Percentiles rank a stretch among this genome's conserved stretches.
phyloP scores from a whole-genome alignment of 2,888 invertebrate genomes.

The Phorcus lineatus region DNA sequence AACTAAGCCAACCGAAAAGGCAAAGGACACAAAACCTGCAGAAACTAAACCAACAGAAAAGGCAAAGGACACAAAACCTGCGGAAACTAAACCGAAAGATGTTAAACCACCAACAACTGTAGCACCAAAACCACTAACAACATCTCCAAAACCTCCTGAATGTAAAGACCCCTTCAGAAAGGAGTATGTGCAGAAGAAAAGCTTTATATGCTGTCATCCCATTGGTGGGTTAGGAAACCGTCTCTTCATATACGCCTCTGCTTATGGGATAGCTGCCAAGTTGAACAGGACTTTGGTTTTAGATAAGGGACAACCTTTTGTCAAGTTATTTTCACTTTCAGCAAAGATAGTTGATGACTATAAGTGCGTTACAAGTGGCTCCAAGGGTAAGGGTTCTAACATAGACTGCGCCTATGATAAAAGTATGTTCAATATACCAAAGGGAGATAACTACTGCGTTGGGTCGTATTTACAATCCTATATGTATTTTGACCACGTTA shows the following conservation, averaged over 20 bases:
- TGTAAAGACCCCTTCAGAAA: background rate
- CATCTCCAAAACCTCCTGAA: background rate
- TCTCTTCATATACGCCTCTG: conserved; percentile 55
- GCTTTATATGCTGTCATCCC: conserved; percentile 23
- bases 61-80: too few species aligned
- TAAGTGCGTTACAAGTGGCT: background rate
- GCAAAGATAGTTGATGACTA: background rate
- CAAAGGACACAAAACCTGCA: too few species aligned
- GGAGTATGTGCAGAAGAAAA: background rate
- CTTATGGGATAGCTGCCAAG: conserved; percentile 44
- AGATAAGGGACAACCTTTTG: conserved; percentile 27
- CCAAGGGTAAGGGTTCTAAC: background rate
- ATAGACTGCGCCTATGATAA: conserved; percentile 19
- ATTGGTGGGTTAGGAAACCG: conserved; percentile 51
- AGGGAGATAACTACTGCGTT: background rate
- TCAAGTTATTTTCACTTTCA: background rate
- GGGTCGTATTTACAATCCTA: conserved; percentile 28
- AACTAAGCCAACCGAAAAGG: too few species aligned
- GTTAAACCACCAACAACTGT: background rate
- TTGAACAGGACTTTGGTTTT: conserved; percentile 38
- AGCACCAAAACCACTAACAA: background rate
- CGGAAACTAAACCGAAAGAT: too few species aligned
- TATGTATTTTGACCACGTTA: conserved; percentile 27
- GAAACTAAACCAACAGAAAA: too few species aligned
- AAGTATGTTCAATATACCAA: background rate